Conservation (phyloP, 1,140 invertebrate species). For the Drosophila ananassae region DNA sequence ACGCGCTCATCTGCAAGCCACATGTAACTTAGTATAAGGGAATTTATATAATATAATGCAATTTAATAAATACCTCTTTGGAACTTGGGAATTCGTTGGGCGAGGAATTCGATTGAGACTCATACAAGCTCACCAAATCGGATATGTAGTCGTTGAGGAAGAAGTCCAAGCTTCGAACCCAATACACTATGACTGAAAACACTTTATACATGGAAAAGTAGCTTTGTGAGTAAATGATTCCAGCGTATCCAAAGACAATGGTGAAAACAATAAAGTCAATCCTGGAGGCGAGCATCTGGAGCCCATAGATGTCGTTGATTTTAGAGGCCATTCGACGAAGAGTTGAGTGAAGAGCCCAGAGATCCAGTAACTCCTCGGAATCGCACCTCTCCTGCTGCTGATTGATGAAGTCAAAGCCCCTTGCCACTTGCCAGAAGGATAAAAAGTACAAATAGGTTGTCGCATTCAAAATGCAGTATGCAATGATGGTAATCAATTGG, state of each 20-base stretch:
- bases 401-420: conserved; percentile 30
- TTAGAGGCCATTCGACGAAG: conserved; percentile 5
- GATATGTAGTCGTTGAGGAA: conserved; percentile 49
- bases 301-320: conserved; percentile 38
- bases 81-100: conserved; percentile 9
- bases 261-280: conserved; percentile 33
- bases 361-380: not conserved
- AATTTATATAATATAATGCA: not conserved
- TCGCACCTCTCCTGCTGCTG: not conserved
- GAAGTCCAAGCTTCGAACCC: conserved; percentile 21
- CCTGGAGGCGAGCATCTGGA: conserved; percentile 31
- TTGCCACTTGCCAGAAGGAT: conserved; percentile 41
- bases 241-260: conserved; percentile 34
- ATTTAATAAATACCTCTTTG: conserved; percentile 27
- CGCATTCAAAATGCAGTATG: conserved; percentile 10
- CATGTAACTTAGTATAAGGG: not conserved
- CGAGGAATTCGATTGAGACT: conserved; percentile 2
- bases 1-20: not conserved
- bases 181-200: conserved; percentile 5
- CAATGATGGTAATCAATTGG: not conserved
- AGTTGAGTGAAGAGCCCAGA: conserved; percentile 38
- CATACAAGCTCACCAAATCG: conserved; percentile 36
- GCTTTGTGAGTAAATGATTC: conserved; percentile 12
- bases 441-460: conserved; percentile 21
- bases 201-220: not conserved